phyloP scores from a whole-genome alignment of 2,888 invertebrate genomes.

The Lepidonotus clava region DNA sequence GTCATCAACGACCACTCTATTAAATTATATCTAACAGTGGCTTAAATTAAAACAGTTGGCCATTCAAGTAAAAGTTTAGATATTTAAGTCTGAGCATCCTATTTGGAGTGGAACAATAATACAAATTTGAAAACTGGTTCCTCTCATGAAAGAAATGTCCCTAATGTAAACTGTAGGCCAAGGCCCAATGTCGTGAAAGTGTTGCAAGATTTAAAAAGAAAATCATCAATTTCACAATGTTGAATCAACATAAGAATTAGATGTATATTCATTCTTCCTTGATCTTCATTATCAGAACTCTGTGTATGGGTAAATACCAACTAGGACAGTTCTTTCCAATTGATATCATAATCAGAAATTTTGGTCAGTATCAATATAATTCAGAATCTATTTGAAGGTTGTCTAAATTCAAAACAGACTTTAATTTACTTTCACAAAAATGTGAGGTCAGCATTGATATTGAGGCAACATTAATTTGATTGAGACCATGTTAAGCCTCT shows the following conservation, averaged over 20 bases:
- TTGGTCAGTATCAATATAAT: too few relatives aligned
- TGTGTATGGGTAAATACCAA: not conserved
- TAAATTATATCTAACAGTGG: too few relatives aligned
- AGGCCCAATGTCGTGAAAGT: not conserved
- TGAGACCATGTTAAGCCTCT: not conserved
- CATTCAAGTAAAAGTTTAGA: too few relatives aligned
- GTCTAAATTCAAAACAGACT: too few relatives aligned
- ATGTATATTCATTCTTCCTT: slow-evolving; percentile 36
- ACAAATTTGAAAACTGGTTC: slow-evolving; percentile 42
- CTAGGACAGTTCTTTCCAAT: too few relatives aligned
- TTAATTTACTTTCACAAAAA: too few relatives aligned
- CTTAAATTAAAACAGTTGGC: too few relatives aligned
- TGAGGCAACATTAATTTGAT: not conserved
- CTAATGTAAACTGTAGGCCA: not conserved
- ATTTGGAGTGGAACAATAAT: not conserved
- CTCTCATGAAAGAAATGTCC: not conserved
- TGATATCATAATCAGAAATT: not conserved
- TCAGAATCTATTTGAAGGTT: too few relatives aligned
- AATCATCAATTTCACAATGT: slow-evolving; percentile 37
- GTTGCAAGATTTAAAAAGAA: slow-evolving; percentile 25
- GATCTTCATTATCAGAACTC: not conserved
- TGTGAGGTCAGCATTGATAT: too few relatives aligned
- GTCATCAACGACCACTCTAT: too few relatives aligned
- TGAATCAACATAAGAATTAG: slow-evolving; percentile 41
- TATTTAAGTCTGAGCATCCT: too few relatives aligned